Percentiles rank a stretch among this genome's conserved stretches.
Evolutionary conservation across 2,888 invertebrate species (phyloP).

Genomic region (Loripinus fragilis): DNA sequence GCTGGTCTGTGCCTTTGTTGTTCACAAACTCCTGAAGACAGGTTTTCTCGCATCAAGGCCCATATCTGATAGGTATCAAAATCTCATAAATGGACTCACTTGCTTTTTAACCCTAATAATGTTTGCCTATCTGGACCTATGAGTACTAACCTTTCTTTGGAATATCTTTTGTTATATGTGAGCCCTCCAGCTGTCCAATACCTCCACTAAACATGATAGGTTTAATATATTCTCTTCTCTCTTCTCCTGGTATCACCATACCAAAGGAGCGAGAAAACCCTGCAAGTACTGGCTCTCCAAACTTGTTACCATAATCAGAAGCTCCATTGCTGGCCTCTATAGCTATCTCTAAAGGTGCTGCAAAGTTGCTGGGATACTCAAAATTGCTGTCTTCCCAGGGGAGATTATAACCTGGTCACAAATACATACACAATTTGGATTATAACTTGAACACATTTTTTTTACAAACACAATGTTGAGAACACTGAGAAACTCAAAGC

Average conservation of each 20-base stretch:
- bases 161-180: slow-evolving; percentile 90
- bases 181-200: slow-evolving; percentile 94
- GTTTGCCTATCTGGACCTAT: not conserved
- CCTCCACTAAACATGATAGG: slow-evolving; percentile 99
- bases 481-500: too few species aligned
- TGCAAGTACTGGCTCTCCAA: slow-evolving; percentile 96
- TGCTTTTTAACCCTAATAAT: too few species aligned
- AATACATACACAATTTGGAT: too few species aligned
- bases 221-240: slow-evolving; percentile 96
- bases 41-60: too few species aligned
- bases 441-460: too few species aligned
- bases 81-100: too few species aligned
- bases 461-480: too few species aligned
- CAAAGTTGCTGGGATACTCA: slow-evolving; percentile 94
- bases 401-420: slow-evolving; percentile 91
- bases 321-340: slow-evolving; percentile 99
- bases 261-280: slow-evolving; percentile 98
- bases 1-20: too few species aligned
- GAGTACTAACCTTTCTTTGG: slow-evolving; percentile 88
- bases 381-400: slow-evolving; percentile 93
- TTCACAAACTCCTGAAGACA: too few species aligned
- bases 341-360: slow-evolving; percentile 93
- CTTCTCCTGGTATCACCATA: slow-evolving; percentile 86
- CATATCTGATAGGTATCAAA: too few species aligned
- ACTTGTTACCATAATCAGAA: slow-evolving; percentile 99